Evolutionary conservation across 2,888 invertebrate genomes (phyloP).

Genomic region (Eupithecia subumbrata): DNA sequence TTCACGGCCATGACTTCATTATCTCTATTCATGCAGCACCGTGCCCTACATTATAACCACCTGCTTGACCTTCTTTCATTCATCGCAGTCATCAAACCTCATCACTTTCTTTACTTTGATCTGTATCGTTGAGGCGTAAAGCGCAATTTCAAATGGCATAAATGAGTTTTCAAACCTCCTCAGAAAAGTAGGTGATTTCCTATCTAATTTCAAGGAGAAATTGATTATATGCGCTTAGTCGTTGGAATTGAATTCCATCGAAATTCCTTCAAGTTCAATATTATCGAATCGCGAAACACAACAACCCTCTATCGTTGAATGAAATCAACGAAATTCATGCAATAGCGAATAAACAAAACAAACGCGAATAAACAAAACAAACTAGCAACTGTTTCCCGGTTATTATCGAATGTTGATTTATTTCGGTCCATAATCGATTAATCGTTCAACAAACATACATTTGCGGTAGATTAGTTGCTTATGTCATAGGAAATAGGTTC

Average conservation of each 20-base stretch:
- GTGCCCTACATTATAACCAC: slow-evolving; percentile 32
- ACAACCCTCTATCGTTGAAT: background rate
- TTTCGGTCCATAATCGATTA: slow-evolving; percentile 14
- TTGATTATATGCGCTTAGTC: background rate
- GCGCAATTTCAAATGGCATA: background rate
- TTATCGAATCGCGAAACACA: background rate
- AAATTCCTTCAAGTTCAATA: background rate
- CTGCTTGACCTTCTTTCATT: slow-evolving; percentile 41
- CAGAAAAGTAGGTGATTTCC: background rate
- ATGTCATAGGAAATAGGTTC: slow-evolving; percentile 26
- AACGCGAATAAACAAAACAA: slow-evolving; percentile 8
- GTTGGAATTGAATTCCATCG: background rate
- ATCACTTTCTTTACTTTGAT: slow-evolving; percentile 12
- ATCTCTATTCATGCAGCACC: slow-evolving; percentile 22
- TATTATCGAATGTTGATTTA: slow-evolving; percentile 25
- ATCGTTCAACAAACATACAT: slow-evolving; percentile 20
- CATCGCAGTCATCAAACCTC: background rate
- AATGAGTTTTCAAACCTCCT: background rate
- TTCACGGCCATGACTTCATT: background rate
- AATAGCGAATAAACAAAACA: slow-evolving; percentile 7
- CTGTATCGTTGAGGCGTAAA: slow-evolving; percentile 5
- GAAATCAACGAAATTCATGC: background rate
- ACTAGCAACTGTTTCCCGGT: slow-evolving; percentile 12
- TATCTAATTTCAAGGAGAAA: slow-evolving; percentile 13
- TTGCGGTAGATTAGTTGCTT: slow-evolving; percentile 12